Evolutionary conservation across 1,140 invertebrate species (phyloP).

Genomic region (Neodiprion fabricii): DNA sequence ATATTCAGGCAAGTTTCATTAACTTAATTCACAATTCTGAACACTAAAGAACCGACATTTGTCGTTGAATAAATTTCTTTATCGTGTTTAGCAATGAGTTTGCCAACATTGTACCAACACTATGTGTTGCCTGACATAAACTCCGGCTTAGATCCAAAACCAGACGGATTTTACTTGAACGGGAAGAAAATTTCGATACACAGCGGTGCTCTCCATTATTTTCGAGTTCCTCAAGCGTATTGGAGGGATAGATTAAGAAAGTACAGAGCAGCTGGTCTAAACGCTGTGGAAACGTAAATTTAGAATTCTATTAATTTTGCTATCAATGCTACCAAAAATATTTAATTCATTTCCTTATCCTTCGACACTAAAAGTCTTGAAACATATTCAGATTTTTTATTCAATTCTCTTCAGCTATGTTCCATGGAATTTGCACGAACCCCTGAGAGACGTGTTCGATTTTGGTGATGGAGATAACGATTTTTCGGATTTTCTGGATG

Average conservation of each 20-base stretch:
- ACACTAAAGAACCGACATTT: too few relatives aligned
- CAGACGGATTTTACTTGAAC: conserved; percentile 47
- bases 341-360: conserved; percentile 59
- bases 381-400: background rate
- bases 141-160: conserved; percentile 33
- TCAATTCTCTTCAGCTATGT: conserved; percentile 69
- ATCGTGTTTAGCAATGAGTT: background rate
- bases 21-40: too few relatives aligned
- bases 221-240: conserved; percentile 75
- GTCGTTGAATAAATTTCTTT: too few relatives aligned
- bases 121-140: conserved; percentile 36
- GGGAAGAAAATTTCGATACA: conserved; percentile 47
- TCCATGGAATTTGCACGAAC: conserved; percentile 88
- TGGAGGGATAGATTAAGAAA: conserved; percentile 82
- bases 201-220: conserved; percentile 85
- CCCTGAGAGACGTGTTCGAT: conserved; percentile 68
- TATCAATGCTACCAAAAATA: conserved; percentile 59
- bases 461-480: conserved; percentile 77
- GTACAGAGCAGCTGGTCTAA: conserved; percentile 79
- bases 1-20: too few relatives aligned
- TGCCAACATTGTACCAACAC: conserved; percentile 43
- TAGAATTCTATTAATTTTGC: conserved; percentile 34
- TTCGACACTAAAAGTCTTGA: conserved; percentile 51
- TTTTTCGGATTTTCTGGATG: conserved; percentile 64
- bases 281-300: conserved; percentile 82